These are phyloP conservation scores for Drosophila villosipedis DNA, from an alignment of 2,888 invertebrate species.

Conservation along the genomic window DNA sequence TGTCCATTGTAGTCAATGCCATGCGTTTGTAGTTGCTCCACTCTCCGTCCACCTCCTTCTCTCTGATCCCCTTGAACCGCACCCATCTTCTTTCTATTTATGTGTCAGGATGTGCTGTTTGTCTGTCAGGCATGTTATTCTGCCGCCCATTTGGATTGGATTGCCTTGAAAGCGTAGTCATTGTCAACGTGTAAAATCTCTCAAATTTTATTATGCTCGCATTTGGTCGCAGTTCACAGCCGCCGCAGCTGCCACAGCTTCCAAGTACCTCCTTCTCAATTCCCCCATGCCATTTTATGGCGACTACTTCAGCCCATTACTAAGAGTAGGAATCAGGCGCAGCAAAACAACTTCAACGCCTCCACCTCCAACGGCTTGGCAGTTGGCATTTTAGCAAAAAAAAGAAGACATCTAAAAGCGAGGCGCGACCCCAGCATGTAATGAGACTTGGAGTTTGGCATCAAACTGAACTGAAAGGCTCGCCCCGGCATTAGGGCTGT, in stretches of 20 bases:
- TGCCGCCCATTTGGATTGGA: neutral
- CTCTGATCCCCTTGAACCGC: accelerated
- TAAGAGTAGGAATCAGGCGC: slow-evolving; percentile 37
- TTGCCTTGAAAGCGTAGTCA: slow-evolving; percentile 22
- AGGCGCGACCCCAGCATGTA: slow-evolving; percentile 52
- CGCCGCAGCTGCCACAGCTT: slow-evolving; percentile 26
- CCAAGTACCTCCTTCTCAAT: neutral
- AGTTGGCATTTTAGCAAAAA: slow-evolving; percentile 56
- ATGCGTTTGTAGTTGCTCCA: slow-evolving; percentile 19
- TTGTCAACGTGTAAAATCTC: slow-evolving; percentile 70
- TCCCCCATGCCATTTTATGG: slow-evolving; percentile 46
- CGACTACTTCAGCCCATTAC: slow-evolving; percentile 55
- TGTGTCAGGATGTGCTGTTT: slow-evolving; percentile 35
- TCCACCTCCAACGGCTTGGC: slow-evolving; percentile 34
- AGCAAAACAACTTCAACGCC: slow-evolving; percentile 23
- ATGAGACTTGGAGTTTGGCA: slow-evolving; percentile 47
- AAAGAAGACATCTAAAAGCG: slow-evolving; percentile 17
- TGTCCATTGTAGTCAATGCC: slow-evolving; percentile 48
- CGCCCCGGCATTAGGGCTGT: slow-evolving; percentile 39
- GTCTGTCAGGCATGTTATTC: slow-evolving; percentile 28
- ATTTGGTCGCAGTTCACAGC: slow-evolving; percentile 53
- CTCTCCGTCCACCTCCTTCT: neutral
- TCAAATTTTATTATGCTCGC: slow-evolving; percentile 74
- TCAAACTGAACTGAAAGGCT: slow-evolving; percentile 5
- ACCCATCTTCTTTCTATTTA: slow-evolving; percentile 13